Percentiles rank a stretch among this genome's conserved stretches.
Conservation (phyloP, 2,113 vertebrate genomes). For the Thalassoma bifasciatum region DNA sequence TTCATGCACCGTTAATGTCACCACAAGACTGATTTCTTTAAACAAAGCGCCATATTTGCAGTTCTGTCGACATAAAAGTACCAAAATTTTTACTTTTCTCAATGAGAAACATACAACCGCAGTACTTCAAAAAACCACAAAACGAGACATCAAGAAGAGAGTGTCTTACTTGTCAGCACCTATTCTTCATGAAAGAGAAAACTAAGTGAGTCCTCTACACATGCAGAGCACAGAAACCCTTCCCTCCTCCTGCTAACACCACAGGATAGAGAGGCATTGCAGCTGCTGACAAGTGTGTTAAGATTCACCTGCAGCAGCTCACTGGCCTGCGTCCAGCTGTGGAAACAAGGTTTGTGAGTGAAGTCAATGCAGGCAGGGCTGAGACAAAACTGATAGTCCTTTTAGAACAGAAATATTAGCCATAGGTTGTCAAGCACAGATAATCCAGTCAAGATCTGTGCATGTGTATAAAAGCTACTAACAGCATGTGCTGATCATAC, state of each 20-base stretch:
- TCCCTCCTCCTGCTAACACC: constrained; percentile 7
- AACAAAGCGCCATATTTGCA: background rate
- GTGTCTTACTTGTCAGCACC: background rate
- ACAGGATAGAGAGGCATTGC: background rate
- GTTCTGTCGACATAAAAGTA: constrained; percentile 26
- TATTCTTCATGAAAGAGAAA: background rate
- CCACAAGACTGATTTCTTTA: background rate
- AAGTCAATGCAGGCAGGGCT: no score
- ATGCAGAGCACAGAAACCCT: no score
- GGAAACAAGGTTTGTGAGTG: constrained; percentile 6
- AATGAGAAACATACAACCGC: constrained; percentile 7
- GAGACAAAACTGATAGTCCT: background rate
- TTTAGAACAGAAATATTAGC: background rate
- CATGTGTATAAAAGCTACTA: background rate
- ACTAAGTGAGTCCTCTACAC: background rate
- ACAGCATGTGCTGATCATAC: background rate
- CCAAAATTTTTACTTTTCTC: constrained; percentile 14
- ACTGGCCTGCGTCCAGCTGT: constrained; percentile 22
- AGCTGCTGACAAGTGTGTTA: constrained; percentile 41
- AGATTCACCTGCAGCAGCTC: constrained; percentile 61
- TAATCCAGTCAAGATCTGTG: background rate
- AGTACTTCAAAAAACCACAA: background rate
- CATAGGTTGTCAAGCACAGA: background rate
- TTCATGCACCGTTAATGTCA: background rate
- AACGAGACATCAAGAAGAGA: background rate